Conservation (phyloP, 2,113 vertebrate genomes). For the Myrmecophaga tridactyla region DNA sequence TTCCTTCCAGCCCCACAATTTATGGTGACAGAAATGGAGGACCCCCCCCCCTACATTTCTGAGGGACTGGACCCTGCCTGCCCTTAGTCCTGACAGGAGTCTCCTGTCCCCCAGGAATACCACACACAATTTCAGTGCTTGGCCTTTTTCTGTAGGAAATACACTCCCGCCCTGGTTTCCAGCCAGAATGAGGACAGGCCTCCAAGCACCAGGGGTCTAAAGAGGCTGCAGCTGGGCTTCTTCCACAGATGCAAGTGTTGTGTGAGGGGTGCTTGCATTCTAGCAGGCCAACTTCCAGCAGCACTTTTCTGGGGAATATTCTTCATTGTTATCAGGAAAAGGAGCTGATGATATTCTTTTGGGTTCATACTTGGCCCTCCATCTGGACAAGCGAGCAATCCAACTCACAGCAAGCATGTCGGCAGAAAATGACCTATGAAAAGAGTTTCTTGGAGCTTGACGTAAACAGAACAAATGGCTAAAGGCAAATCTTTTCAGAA, state of each 20-base stretch:
- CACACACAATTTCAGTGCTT: background rate
- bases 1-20: background rate
- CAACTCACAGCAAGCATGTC: background rate
- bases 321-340: background rate
- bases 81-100: background rate
- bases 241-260: background rate
- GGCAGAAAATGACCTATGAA: slow-evolving; percentile 23
- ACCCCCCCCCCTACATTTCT: background rate
- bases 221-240: background rate
- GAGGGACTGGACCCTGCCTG: background rate
- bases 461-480: slow-evolving; percentile 24
- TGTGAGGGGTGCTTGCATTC: background rate
- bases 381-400: slow-evolving; percentile 40
- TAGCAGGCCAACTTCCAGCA: background rate
- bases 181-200: background rate
- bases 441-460: slow-evolving; percentile 4
- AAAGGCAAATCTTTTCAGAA: slow-evolving; percentile 26
- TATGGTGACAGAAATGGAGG: background rate
- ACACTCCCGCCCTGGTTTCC: background rate
- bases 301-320: background rate
- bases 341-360: background rate
- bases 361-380: background rate
- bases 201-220: background rate
- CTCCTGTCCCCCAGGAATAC: background rate
- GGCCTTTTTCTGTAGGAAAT: background rate